Evolutionary conservation across 2,888 invertebrate species (phyloP).

Genomic region (Drosophila nigricruria): DNA sequence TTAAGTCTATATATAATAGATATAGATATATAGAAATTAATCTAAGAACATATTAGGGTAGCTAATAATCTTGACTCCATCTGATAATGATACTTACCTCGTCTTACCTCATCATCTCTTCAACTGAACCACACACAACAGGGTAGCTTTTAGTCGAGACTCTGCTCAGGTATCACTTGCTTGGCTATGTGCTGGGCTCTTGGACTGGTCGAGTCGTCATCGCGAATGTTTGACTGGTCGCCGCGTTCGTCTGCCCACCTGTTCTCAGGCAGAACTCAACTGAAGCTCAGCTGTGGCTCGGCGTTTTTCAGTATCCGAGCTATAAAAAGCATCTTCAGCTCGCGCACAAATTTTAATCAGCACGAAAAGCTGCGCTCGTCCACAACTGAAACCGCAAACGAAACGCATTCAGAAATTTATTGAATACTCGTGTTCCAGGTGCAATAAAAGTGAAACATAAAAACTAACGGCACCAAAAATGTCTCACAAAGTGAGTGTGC

Average conservation of each 20-base stretch:
- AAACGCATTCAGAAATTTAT: slow-evolving; percentile 5
- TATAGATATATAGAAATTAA: too few relatives aligned
- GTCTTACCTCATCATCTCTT: too few relatives aligned
- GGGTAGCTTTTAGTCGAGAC: slow-evolving; percentile 28
- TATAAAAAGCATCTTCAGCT: slow-evolving; percentile 84
- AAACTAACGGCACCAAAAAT: slow-evolving; percentile 35
- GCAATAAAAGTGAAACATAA: slow-evolving; percentile 31
- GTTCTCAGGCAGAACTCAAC: slow-evolving; percentile 54
- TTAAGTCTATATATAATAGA: neutral
- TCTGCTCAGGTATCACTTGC: neutral
- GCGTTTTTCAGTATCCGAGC: slow-evolving; percentile 16
- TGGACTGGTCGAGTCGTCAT: slow-evolving; percentile 37
- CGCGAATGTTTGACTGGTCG: slow-evolving; percentile 38
- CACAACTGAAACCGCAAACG: slow-evolving; percentile 54
- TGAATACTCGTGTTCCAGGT: slow-evolving; percentile 23
- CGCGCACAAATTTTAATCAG: slow-evolving; percentile 83
- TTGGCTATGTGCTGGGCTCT: slow-evolving; percentile 24
- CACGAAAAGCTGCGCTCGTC: slow-evolving; percentile 78
- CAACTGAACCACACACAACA: neutral
- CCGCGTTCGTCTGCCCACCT: slow-evolving; percentile 17
- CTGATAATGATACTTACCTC: too few relatives aligned
- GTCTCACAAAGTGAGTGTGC: slow-evolving; percentile 65
- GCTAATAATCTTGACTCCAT: too few relatives aligned
- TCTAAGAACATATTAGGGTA: too few relatives aligned
- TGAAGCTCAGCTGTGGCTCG: slow-evolving; percentile 39